Evolutionary conservation across 2,888 invertebrate genomes (phyloP), one percentile per base, ranked within the genome.

Genomic region (Napeogenes sylphis): DNA sequence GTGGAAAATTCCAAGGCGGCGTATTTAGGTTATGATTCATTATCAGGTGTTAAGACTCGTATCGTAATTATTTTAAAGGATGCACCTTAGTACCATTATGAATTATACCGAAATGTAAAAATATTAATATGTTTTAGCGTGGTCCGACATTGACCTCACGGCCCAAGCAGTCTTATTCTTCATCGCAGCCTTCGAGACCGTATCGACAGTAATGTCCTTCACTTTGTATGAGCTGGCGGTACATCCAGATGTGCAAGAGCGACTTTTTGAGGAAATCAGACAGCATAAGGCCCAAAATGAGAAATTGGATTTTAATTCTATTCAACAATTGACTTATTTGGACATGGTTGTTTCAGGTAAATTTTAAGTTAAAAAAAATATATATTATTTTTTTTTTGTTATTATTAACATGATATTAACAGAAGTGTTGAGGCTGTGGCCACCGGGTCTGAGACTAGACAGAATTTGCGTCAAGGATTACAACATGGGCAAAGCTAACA

Each of bases 151-250:
- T 0, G 90, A 91, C 51, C 75, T 92, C 1, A 71, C 83, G 0
- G 86, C 90, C 0, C 92, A 91, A 73, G 89, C 89, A 0, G 74
- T 92, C 4, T 63, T 92, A 0, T 92, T 92, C 77, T 91, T 92
- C 71, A 75, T 92, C 32, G 92, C 91, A 21, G 92, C 92, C 0
- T 92, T 92, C 38, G 92, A 92, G 54, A 91, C 92, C 0, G 77
- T 84, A 0, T 84, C 91, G 0, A 68, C 82, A 0, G 75, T 85
- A 0, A 86, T 92, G 81, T 78, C 87, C 1, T 93, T 93, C 65
- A 73, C 90, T 0, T 77, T 92, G 0, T 87, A 93, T 56, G 93
- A 93, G 75, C 71, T 94, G 32, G 92, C 92, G 46, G 61, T 91
- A 4, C 90, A 93, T 78, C 88, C 91, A 21, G 92, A 93, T 10